Percentiles rank a stretch among this genome's conserved stretches.
These are phyloP conservation scores for Agelastica alni DNA, from an alignment of 2,888 invertebrate species.

Conservation along the genomic window DNA sequence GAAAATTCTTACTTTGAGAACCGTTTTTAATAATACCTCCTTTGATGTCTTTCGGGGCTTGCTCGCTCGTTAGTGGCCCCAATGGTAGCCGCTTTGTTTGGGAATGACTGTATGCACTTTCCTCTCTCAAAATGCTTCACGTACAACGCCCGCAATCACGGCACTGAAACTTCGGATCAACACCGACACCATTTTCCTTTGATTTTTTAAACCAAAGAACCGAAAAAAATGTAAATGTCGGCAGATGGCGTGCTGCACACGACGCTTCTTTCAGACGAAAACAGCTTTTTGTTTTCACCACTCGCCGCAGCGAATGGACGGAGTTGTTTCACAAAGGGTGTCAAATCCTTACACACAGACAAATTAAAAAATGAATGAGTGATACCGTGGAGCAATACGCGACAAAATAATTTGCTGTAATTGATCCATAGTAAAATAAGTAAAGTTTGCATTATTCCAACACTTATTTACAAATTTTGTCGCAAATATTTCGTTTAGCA, in stretches of 20 bases:
- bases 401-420: too few relatives aligned
- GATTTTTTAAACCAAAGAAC: constrained; percentile 29
- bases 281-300: constrained; percentile 24
- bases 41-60: constrained; percentile 51
- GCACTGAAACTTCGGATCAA: constrained; percentile 34
- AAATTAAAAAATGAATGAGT: constrained; percentile 9
- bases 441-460: too few relatives aligned
- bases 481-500: too few relatives aligned
- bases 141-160: constrained; percentile 49
- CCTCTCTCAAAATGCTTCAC: constrained; percentile 50
- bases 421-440: too few relatives aligned
- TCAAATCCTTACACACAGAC: not conserved
- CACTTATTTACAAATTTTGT: too few relatives aligned
- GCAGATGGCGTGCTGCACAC: constrained; percentile 22
- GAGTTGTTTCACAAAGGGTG: constrained; percentile 9
- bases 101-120: constrained; percentile 51
- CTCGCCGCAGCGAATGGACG: constrained; percentile 15
- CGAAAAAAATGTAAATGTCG: constrained; percentile 20
- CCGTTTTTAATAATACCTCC: constrained; percentile 51
- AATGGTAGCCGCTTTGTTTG: constrained; percentile 51
- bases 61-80: constrained; percentile 51
- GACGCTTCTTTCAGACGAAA: constrained; percentile 17
- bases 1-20: constrained; percentile 49
- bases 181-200: constrained; percentile 29
- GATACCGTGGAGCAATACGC: not conserved